A percentile compares a stretch with the other conserved stretches of the same genome.
Conservation (phyloP, 1,140 invertebrate genomes). For the Atta texana region DNA sequence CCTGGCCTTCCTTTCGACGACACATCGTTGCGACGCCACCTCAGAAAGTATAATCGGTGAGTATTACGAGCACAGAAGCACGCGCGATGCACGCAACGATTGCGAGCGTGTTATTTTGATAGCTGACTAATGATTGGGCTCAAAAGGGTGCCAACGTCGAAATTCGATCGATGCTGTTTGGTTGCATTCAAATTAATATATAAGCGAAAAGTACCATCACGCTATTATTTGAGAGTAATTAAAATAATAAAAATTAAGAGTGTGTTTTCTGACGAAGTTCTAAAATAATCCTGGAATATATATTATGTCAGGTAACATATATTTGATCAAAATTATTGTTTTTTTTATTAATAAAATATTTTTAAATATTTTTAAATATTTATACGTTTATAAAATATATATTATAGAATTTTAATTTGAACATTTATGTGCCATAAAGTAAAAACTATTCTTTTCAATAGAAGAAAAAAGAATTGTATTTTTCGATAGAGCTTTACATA, state of each 20-base stretch:
- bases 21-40: constrained; percentile 68
- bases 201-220: neutral
- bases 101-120: constrained; percentile 51
- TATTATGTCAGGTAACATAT: neutral
- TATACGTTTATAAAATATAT: neutral
- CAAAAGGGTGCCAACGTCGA: constrained; percentile 32
- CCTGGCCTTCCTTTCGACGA: constrained; percentile 68
- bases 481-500: neutral
- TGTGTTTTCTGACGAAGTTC: neutral
- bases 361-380: neutral
- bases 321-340: neutral
- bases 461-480: neutral
- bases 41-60: constrained; percentile 83
- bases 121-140: constrained; percentile 36
- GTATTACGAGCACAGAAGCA: constrained; percentile 39
- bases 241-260: neutral
- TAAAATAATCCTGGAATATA: neutral
- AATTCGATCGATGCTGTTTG: constrained; percentile 23
- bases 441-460: neutral
- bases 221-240: neutral
- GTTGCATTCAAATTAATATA: neutral
- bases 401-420: neutral
- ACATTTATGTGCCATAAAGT: neutral
- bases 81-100: constrained; percentile 36
- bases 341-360: neutral